Percentiles rank a stretch among this genome's conserved stretches.
phyloP scores from a whole-genome alignment of 2,113 vertebrate species.

The Antidorcas marsupialis region DNA sequence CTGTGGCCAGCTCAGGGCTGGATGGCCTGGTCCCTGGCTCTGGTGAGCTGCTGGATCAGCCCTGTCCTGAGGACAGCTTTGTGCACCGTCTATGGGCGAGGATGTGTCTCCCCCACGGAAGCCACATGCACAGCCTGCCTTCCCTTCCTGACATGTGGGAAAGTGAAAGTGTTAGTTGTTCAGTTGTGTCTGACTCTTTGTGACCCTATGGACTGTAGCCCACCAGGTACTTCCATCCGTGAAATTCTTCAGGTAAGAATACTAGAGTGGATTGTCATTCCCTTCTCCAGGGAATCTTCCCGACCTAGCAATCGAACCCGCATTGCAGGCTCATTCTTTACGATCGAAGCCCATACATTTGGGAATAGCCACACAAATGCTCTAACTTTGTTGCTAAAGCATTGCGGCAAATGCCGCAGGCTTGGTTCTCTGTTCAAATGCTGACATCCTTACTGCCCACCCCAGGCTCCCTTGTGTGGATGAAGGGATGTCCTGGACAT shows the following conservation, averaged over 20 bases:
- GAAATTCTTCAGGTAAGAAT: neutral
- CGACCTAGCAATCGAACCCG: neutral
- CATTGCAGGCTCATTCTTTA: neutral
- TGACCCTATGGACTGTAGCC: neutral
- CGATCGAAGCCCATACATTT: neutral
- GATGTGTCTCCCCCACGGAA: neutral
- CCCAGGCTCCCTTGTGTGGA: neutral
- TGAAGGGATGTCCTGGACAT: neutral
- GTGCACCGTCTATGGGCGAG: neutral
- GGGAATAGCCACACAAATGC: neutral
- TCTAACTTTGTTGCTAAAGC: neutral
- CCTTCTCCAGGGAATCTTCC: neutral
- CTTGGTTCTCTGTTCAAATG: neutral
- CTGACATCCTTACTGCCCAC: neutral
- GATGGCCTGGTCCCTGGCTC: neutral
- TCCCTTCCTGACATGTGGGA: neutral
- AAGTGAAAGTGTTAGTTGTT: neutral
- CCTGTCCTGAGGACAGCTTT: neutral
- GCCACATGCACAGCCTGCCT: neutral
- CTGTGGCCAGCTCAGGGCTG: neutral
- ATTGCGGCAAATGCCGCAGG: neutral
- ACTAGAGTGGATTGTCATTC: neutral
- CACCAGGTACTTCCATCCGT: neutral
- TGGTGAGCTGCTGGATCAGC: neutral
- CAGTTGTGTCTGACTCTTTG: neutral